Conservation (phyloP, 2,888 invertebrate genomes). For the Anthoptus insignis region DNA sequence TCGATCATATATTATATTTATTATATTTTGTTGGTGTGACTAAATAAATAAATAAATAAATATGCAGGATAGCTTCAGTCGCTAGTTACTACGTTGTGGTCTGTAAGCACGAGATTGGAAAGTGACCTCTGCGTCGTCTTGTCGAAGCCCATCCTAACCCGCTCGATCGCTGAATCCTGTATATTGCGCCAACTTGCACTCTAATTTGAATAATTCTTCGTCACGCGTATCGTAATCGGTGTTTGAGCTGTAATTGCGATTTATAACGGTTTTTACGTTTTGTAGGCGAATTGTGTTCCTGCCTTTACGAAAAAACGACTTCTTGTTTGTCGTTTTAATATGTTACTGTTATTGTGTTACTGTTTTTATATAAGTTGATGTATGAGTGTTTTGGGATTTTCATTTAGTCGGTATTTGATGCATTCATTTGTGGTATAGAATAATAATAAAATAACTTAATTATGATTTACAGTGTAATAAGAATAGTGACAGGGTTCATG, state of each 20-base stretch:
- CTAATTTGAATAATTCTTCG: conserved; percentile 33
- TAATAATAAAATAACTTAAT: not conserved
- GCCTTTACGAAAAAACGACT: not conserved
- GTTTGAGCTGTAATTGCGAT: conserved; percentile 28
- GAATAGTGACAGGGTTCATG: no score
- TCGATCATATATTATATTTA: no score
- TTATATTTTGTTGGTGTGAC: no score
- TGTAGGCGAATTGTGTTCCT: conserved; percentile 6
- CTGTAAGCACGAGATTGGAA: no score
- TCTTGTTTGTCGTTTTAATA: conserved; percentile 14
- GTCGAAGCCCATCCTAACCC: no score
- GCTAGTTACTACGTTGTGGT: no score
- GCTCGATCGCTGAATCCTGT: not conserved
- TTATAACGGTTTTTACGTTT: conserved; percentile 26
- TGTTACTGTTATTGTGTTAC: not conserved
- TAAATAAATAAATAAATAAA: no score
- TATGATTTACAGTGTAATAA: conserved; percentile 1
- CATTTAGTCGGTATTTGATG: not conserved
- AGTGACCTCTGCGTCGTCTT: no score
- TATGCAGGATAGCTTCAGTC: no score
- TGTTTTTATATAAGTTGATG: conserved; percentile 2
- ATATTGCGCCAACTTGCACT: not conserved
- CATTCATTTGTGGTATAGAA: not conserved
- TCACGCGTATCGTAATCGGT: conserved; percentile 30
- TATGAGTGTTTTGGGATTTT: not conserved